phyloP scores from a whole-genome alignment of 2,113 vertebrate genomes.

The Coracopsis vasa region DNA sequence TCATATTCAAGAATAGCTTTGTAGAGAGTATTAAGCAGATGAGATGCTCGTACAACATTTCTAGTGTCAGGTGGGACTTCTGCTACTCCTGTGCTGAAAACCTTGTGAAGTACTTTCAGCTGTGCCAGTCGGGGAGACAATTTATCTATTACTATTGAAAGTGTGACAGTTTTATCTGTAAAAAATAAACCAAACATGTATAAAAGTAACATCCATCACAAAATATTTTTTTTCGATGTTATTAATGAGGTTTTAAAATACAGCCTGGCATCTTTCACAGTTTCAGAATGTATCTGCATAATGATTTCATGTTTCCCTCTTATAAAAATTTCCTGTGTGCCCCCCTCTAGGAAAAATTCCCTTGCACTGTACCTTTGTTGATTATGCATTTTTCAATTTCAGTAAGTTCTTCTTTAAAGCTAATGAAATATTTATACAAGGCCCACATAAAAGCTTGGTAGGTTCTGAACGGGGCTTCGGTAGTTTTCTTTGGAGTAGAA shows the following conservation, averaged over 20 bases:
- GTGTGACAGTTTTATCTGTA: constrained; percentile 89
- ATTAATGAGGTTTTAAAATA: not conserved
- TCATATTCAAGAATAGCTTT: constrained; percentile 97
- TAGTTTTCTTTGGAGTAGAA: constrained; percentile 80
- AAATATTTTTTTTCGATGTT: not conserved
- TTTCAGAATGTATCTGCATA: not conserved
- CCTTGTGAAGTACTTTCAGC: constrained; percentile 91
- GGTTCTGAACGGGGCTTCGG: constrained; percentile 91
- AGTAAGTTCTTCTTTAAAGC: constrained; percentile 92
- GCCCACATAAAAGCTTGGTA: constrained; percentile 99
- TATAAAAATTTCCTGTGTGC: not conserved
- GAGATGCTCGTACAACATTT: constrained; percentile 94
- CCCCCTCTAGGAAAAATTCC: not conserved
- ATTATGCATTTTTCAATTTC: constrained; percentile 90
- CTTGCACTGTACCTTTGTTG: constrained; percentile 77
- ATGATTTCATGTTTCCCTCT: not conserved
- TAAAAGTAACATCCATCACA: not conserved
- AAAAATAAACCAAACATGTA: not conserved
- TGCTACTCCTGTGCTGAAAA: constrained; percentile 95
- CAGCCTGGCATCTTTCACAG: not conserved
- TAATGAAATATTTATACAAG: constrained; percentile 92
- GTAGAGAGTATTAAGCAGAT: constrained; percentile 95
- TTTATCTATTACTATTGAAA: constrained; percentile 87
- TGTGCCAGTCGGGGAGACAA: constrained; percentile 88
- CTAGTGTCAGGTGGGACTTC: constrained; percentile 92